These are phyloP conservation scores for Rhagoletis zephyria DNA, from an alignment of 1,140 invertebrate species.

Conservation along the genomic window DNA sequence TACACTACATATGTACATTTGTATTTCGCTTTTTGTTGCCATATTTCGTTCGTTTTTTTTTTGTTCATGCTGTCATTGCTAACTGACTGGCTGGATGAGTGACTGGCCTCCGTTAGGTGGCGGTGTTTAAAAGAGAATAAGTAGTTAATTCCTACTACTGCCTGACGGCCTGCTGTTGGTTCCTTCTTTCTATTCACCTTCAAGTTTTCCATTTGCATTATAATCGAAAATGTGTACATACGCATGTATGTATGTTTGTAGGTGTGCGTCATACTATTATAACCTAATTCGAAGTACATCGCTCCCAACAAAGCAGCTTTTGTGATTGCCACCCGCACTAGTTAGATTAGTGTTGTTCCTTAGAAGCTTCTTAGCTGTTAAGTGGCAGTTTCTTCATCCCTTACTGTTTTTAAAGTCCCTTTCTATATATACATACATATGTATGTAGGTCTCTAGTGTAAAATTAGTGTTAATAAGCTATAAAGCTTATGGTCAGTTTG, in stretches of 20 bases:
- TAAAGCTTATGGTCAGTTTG: neutral
- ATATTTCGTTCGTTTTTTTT: neutral
- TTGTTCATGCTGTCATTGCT: neutral
- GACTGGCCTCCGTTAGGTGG: neutral
- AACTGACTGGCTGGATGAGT: too few species aligned
- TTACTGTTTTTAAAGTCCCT: neutral
- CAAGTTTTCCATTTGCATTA: neutral
- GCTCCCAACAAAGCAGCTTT: neutral
- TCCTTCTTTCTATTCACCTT: neutral
- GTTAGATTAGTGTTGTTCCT: too few species aligned
- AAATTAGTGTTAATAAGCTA: neutral
- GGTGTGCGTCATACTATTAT: slow-evolving; percentile 10
- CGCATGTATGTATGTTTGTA: too few species aligned
- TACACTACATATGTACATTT: neutral
- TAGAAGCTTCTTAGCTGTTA: too few species aligned
- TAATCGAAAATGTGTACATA: neutral
- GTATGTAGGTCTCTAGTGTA: neutral
- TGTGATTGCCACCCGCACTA: too few species aligned
- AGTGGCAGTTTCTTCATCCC: too few species aligned
- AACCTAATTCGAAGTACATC: neutral
- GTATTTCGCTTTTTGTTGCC: neutral
- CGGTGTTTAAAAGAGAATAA: neutral
- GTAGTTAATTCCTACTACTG: neutral
- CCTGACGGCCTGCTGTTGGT: neutral
- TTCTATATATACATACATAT: too few species aligned